These are phyloP conservation scores for Melanotaenia maccullochi DNA, from an alignment of 2,797 vertebrate species.

Conservation along the genomic window DNA sequence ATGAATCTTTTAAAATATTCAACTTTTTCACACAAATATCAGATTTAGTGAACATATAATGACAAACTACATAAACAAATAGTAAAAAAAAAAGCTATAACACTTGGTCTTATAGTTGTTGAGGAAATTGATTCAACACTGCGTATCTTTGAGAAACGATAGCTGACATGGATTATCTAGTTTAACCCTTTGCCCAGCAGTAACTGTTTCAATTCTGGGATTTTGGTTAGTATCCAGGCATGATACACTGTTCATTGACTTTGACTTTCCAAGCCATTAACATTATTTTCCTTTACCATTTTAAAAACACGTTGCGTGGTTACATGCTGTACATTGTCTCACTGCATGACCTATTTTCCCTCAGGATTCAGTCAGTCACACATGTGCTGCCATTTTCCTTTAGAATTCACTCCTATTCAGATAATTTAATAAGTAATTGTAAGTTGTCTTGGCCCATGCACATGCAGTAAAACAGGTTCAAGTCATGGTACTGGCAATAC, in stretches of 20 bases:
- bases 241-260: not conserved
- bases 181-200: not conserved
- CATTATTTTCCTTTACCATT: not conserved
- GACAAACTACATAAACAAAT: too few relatives aligned
- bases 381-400: not conserved
- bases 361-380: not conserved
- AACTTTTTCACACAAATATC: too few relatives aligned
- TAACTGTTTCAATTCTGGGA: not conserved
- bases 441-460: not conserved
- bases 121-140: too few relatives aligned
- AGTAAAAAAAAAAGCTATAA: too few relatives aligned
- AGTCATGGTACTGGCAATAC: not conserved
- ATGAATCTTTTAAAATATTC: too few relatives aligned
- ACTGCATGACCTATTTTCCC: not conserved
- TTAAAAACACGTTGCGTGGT: not conserved
- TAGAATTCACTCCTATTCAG: not conserved
- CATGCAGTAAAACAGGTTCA: not conserved
- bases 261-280: not conserved
- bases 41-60: too few relatives aligned
- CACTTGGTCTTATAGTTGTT: too few relatives aligned
- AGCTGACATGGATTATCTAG: not conserved
- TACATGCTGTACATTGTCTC: not conserved
- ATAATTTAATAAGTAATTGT: not conserved
- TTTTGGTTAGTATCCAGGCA: not conserved
- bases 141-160: not conserved